phyloP scores from a whole-genome alignment of 2,888 invertebrate genomes.

The Stenichneumon culpator region DNA sequence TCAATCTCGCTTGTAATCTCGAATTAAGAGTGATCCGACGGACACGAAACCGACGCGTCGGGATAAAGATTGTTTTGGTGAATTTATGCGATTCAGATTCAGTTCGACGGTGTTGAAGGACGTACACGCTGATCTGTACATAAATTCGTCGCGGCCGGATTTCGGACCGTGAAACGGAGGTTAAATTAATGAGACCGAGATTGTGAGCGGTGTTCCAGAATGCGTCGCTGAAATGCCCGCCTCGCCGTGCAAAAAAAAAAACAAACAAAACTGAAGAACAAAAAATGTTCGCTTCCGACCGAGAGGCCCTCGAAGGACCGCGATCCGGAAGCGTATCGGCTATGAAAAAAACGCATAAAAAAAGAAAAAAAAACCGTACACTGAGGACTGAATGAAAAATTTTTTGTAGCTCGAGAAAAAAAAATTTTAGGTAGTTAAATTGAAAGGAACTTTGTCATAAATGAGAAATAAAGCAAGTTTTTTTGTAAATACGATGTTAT shows the following conservation, averaged over 20 bases:
- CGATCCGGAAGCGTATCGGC: constrained; percentile 30
- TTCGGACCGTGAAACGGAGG: neutral
- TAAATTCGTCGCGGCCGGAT: constrained; percentile 37
- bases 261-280: neutral
- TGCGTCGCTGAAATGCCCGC: constrained; percentile 21
- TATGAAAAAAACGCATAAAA: constrained; percentile 14
- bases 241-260: constrained; percentile 14
- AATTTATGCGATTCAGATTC: constrained; percentile 11
- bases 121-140: constrained; percentile 29
- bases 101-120: constrained; percentile 6
- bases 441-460: constrained; percentile 67
- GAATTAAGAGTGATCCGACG: constrained; percentile 55
- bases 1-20: constrained; percentile 68
- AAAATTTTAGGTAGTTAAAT: constrained; percentile 77
- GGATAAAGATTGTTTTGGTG: neutral
- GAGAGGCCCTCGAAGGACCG: constrained; percentile 18
- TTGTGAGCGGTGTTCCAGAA: constrained; percentile 12
- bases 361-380: constrained; percentile 25
- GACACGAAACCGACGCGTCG: constrained; percentile 36
- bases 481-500: constrained; percentile 81
- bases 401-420: constrained; percentile 77
- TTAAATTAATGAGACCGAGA: constrained; percentile 2
- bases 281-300: constrained; percentile 16
- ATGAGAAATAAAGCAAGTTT: constrained; percentile 66
- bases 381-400: constrained; percentile 79